Conservation (phyloP, 2,888 invertebrate genomes). For the Cantharis rufa region DNA sequence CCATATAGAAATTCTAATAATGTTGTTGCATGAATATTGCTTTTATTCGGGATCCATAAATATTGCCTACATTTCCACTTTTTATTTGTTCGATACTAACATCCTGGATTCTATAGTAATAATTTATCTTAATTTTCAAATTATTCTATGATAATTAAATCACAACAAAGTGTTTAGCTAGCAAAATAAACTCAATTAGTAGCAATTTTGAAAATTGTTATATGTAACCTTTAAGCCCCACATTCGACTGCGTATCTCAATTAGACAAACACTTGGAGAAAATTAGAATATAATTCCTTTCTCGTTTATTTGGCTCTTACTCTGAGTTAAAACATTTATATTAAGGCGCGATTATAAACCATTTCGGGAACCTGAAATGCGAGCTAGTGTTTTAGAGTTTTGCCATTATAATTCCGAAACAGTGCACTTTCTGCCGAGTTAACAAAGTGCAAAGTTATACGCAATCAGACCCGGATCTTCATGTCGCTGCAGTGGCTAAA, state of each 20-base stretch:
- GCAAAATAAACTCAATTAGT: slow-evolving; percentile 14
- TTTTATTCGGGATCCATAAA: background rate
- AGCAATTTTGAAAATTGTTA: slow-evolving; percentile 21
- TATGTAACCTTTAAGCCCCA: background rate
- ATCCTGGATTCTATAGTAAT: background rate
- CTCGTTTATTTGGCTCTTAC: slow-evolving; percentile 42
- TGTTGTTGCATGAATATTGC: background rate
- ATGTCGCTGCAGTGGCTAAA: slow-evolving; percentile 29
- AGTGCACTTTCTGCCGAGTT: slow-evolving; percentile 51
- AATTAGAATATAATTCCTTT: slow-evolving; percentile 42
- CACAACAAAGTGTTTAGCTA: slow-evolving; percentile 16
- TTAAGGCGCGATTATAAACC: slow-evolving; percentile 44
- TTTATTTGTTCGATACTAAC: background rate
- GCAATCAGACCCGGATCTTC: slow-evolving; percentile 47
- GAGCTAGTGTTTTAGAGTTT: slow-evolving; percentile 50
- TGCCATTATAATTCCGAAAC: slow-evolving; percentile 54
- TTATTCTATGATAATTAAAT: slow-evolving; percentile 16
- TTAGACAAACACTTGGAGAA: slow-evolving; percentile 26
- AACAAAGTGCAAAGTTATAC: slow-evolving; percentile 53
- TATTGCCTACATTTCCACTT: too few species aligned
- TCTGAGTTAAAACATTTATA: slow-evolving; percentile 41
- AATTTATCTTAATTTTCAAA: background rate
- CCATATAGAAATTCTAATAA: background rate
- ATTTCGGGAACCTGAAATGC: slow-evolving; percentile 41
- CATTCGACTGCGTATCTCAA: slow-evolving; percentile 16